A percentile compares a stretch with the other conserved stretches of the same genome.
Conservation (phyloP, 2,113 vertebrate species). For the Irena cyanogastra region DNA sequence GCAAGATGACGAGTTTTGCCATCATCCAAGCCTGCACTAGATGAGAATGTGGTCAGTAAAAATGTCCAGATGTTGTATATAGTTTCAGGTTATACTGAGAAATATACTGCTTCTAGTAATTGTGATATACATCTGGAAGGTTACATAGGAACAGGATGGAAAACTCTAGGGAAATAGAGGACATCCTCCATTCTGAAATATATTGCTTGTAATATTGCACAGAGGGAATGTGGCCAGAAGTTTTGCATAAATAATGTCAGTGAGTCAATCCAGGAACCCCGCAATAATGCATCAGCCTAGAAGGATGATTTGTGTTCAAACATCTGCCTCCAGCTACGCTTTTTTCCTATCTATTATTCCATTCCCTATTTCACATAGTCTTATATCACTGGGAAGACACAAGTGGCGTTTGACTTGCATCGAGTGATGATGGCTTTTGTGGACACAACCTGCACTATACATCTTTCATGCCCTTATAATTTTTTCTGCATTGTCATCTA, state of each 20-base stretch:
- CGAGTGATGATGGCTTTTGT: not conserved
- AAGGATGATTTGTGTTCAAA: conserved; percentile 45
- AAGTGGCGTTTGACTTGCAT: conserved; percentile 32
- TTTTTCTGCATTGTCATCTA: not conserved
- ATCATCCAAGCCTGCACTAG: not conserved
- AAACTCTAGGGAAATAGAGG: conserved; percentile 9
- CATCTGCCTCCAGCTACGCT: conserved; percentile 9
- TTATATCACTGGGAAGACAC: conserved; percentile 31
- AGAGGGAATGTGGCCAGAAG: conserved; percentile 33
- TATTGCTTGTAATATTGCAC: conserved; percentile 3
- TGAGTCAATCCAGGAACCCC: not conserved
- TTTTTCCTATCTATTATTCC: not conserved
- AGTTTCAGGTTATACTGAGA: not conserved
- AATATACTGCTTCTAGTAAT: not conserved
- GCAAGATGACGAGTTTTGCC: not conserved
- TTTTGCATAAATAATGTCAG: conserved; percentile 39
- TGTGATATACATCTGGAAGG: not conserved
- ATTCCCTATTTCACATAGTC: not conserved
- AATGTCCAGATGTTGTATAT: not conserved
- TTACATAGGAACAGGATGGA: not conserved
- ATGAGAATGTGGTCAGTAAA: not conserved
- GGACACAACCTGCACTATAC: not conserved
- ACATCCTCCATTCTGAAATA: not conserved
- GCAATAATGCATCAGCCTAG: not conserved
- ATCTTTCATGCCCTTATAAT: conserved; percentile 2